Base-by-base conservation (phyloP, 2,113 vertebrate species). In the Notothenia coriiceps region DNA sequence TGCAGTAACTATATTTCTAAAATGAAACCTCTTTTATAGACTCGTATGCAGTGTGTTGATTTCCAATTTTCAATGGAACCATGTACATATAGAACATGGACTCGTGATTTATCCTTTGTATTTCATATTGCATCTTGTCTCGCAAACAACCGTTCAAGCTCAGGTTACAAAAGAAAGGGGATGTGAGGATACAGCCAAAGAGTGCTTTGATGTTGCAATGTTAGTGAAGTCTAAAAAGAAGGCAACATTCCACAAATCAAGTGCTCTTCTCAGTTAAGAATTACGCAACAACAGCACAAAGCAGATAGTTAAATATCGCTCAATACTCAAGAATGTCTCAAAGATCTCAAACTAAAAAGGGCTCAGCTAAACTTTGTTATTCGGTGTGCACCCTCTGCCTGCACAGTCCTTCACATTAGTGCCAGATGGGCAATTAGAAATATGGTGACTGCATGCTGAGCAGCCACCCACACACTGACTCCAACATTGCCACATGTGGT, bases 381-480 rank as follows among this genome's bases (percentile, higher is more conserved):
- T 51, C 61, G 18, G 52, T 70, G 22, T 68, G 70, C 46, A 81
- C 51, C 67, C 71, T 59, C 56, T 57, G 43, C 67, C 43, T 50
- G 60, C 54, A 80, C 57, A 70, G 43, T 67, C 29, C 54, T 81
- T 66, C 40, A 33, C 50, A 67, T 88, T 83, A 67, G 69, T 91
- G 74, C 91, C 92, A 92, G 91, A 92, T 89, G 91, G 89, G 83
- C 80, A 82, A 89, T 92, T 93, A 89, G 72, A 83, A 86, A 74
- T 86, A 87, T 80, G 79, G 76, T 80, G 81, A 73, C 74, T 76
- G 22, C 89, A 73, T 64, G 76, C 82, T 83, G 92, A 89, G 88
- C 81, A 66, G 83, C 88, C 86, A 80, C 86, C 85, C 86, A 90
- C 91, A 78, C 74, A 87, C 81, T 64, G 83, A 70, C 79, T 74